Evolutionary conservation across 2,113 vertebrate species (phyloP), one percentile per base, ranked within the genome.

Genomic region (Pimephales promelas): DNA sequence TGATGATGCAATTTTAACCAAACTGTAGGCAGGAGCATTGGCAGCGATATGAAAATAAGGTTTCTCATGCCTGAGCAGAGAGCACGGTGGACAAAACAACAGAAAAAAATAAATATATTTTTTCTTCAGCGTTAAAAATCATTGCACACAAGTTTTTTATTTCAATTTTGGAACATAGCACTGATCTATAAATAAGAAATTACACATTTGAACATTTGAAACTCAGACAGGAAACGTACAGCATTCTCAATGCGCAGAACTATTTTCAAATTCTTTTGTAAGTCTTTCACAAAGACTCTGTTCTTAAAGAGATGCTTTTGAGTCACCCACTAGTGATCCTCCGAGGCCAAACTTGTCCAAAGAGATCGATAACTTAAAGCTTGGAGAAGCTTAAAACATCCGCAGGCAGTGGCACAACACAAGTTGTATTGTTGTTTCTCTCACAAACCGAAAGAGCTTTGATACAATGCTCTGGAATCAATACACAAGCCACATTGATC

Each of bases 321-420:
- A 61, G 54, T 61, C 75, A 78, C 75, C 54, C 75, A 61, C 34
- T 10, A 76, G 54, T 61, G 75, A 36, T 78, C 22, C n/a, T 24
- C 54, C 13, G 18, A 59, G 75, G 34, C 56, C 54, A 78, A 77
- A 77, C 74, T 56, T 57, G 74, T 36, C 74, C 28, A 77, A 76
- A 56, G 31, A 57, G 34, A 78, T 61, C 56, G 56, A 61, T 26
- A 78, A 78, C 10, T 49, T 52, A 52, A 74, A 36, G 26, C 72
- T 52, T 74, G 52, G 72, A 52, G 13, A 78, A 40, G 28, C 54
- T 43, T 61, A 78, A 78, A 78, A 61, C 54, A 24, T 78, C 75
- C 34, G 14, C 56, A 61, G 52, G 56, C 31, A 8, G 26, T 3
- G 22, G n/a, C 31, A n/a, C 54, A 78, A 36, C 74, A 76, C 9